Conservation (phyloP, 1,140 invertebrate genomes). For the Melanaphis sacchari region DNA sequence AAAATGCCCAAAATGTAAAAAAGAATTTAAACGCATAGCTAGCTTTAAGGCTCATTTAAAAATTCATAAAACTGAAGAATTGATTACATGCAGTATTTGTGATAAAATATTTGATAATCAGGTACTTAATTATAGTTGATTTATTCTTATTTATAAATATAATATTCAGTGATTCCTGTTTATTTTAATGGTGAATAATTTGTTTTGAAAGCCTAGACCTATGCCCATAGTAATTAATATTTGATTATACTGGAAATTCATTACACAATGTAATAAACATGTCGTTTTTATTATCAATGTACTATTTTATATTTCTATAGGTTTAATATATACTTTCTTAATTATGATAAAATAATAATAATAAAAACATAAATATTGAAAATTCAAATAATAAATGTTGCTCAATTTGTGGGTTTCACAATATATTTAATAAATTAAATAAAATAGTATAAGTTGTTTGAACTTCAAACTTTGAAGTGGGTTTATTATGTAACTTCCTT, state of each 20-base stretch:
- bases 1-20: conserved; percentile 72
- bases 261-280: not conserved
- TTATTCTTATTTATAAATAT: not conserved
- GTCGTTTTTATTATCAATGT: not conserved
- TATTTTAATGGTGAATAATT: not conserved
- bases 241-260: not conserved
- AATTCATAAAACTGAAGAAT: conserved; percentile 75
- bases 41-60: conserved; percentile 76
- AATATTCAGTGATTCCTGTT: not conserved
- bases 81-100: conserved; percentile 73
- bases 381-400: not conserved
- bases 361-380: not conserved
- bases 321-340: not conserved
- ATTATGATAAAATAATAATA: not conserved
- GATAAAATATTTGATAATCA: conserved; percentile 73
- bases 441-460: not conserved
- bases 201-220: not conserved
- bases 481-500: not conserved
- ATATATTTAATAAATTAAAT: not conserved
- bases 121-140: conserved; percentile 63
- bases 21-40: conserved; percentile 72
- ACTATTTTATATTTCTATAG: not conserved
- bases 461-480: not conserved
- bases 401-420: not conserved
- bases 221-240: not conserved